Evolutionary conservation across 2,888 invertebrate species (phyloP).

Genomic region (Netelia virgata): DNA sequence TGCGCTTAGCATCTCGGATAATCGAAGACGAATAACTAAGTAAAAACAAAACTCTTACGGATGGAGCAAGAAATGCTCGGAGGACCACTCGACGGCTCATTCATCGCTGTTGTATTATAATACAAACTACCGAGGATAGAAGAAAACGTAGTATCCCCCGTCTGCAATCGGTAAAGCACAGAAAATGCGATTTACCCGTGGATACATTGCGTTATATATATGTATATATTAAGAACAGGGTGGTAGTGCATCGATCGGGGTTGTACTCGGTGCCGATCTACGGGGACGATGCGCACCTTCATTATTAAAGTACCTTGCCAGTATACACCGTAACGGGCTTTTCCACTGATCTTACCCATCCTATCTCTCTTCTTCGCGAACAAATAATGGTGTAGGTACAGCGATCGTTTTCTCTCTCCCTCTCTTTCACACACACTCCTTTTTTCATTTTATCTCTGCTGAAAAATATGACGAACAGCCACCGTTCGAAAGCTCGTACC

Average conservation of each 20-base stretch:
- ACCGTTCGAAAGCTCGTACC: slow-evolving; percentile 35
- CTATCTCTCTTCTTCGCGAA: slow-evolving; percentile 44
- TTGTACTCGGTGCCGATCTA: slow-evolving; percentile 73
- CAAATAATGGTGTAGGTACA: slow-evolving; percentile 63
- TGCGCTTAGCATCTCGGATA: neutral
- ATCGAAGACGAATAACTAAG: slow-evolving; percentile 55
- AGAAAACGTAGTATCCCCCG: slow-evolving; percentile 44
- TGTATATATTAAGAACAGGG: slow-evolving; percentile 70
- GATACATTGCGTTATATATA: slow-evolving; percentile 28
- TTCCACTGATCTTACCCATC: slow-evolving; percentile 65
- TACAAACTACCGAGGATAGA: slow-evolving; percentile 23
- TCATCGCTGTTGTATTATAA: slow-evolving; percentile 61
- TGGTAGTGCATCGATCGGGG: slow-evolving; percentile 81
- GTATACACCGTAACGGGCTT: slow-evolving; percentile 63
- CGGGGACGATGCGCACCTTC: slow-evolving; percentile 80
- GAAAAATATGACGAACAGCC: slow-evolving; percentile 56
- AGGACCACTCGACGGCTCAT: slow-evolving; percentile 61
- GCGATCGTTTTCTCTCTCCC: slow-evolving; percentile 23
- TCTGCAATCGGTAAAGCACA: slow-evolving; percentile 39
- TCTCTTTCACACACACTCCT: too few relatives aligned
- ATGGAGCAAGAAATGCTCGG: slow-evolving; percentile 49
- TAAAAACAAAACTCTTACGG: slow-evolving; percentile 38
- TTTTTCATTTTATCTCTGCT: neutral
- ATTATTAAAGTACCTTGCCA: slow-evolving; percentile 80
- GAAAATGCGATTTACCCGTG: slow-evolving; percentile 41